A percentile compares a stretch with the other conserved stretches of the same genome.
These are phyloP conservation scores for Mastomys coucha DNA, from an alignment of 2,113 vertebrate genomes.

Conservation along the genomic window DNA sequence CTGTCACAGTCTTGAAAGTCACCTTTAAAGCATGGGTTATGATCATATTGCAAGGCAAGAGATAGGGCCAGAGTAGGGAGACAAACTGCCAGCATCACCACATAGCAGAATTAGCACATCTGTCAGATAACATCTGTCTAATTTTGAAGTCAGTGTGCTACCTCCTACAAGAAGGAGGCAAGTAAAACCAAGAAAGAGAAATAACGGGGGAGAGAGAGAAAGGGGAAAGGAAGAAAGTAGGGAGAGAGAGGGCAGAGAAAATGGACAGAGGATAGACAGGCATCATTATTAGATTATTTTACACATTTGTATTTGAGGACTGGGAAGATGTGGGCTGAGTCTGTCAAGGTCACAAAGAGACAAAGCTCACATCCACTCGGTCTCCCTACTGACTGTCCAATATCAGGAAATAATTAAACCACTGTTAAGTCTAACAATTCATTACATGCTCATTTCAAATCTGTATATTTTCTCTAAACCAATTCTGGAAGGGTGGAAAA, in stretches of 20 bases:
- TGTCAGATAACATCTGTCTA: not conserved
- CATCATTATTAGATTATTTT: not conserved
- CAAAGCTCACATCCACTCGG: not conserved
- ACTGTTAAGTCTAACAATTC: constrained; percentile 47
- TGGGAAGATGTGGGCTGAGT: not conserved
- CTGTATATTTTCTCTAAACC: constrained; percentile 66
- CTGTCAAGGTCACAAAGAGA: not conserved
- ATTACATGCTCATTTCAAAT: constrained; percentile 55
- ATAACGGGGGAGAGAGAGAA: not conserved
- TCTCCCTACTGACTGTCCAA: not conserved
- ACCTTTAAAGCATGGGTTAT: not conserved
- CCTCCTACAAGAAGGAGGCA: not conserved
- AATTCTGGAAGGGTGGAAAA: constrained; percentile 48
- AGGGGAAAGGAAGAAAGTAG: not conserved
- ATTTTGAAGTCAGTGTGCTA: not conserved
- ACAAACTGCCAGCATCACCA: not conserved
- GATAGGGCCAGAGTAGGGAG: not conserved
- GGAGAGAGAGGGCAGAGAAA: no score
- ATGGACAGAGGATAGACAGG: no score
- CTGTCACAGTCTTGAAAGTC: constrained; percentile 1
- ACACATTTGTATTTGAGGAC: not conserved
- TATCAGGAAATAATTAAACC: constrained; percentile 61
- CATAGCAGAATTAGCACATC: not conserved
- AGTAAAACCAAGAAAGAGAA: not conserved
- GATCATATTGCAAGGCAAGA: not conserved